Conservation (phyloP, 2,888 invertebrate species). For the Eupithecia tripunctaria region DNA sequence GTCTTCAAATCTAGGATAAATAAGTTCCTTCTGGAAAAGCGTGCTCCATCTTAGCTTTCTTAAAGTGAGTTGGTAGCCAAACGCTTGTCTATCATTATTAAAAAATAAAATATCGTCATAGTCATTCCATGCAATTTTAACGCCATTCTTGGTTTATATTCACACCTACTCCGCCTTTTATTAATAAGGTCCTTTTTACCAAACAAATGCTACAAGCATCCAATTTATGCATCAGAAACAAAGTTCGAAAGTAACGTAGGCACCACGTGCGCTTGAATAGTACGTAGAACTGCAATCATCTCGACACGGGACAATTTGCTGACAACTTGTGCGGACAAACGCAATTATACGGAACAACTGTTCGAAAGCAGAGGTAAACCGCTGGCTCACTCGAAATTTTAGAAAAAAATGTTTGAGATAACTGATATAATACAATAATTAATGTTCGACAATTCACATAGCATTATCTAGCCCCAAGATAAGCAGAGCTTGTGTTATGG, state of each 20-base stretch:
- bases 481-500: too few species aligned
- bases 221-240: neutral
- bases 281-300: constrained; percentile 39
- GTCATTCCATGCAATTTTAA: too few species aligned
- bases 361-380: neutral
- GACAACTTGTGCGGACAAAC: constrained; percentile 19
- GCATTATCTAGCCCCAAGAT: too few species aligned
- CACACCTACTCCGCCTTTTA: neutral
- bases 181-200: neutral
- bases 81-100: too few species aligned
- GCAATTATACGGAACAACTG: constrained; percentile 18
- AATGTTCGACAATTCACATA: too few species aligned
- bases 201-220: neutral
- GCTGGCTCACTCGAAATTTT: neutral
- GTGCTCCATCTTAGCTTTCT: too few species aligned
- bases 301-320: constrained; percentile 32
- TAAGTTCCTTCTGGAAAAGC: too few species aligned
- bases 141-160: neutral
- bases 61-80: too few species aligned
- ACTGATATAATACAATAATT: too few species aligned
- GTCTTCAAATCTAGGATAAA: too few species aligned
- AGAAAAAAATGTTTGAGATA: too few species aligned
- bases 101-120: too few species aligned
- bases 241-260: neutral
- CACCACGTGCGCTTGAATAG: constrained; percentile 8